These are phyloP conservation scores for Pituophis catenifer DNA, from an alignment of 2,113 vertebrate species.

Conservation along the genomic window DNA sequence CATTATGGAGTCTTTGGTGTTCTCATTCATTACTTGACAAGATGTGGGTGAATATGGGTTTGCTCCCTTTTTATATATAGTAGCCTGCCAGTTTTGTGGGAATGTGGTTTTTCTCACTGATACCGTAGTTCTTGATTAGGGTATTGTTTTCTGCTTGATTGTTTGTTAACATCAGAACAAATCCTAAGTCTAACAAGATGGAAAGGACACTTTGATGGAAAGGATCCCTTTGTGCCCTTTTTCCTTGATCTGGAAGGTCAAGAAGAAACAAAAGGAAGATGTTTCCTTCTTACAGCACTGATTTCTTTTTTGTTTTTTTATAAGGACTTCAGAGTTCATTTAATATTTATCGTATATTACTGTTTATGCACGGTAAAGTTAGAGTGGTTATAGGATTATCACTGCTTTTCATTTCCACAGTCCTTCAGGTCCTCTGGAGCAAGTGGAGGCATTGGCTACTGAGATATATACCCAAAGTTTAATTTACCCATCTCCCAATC, in stretches of 20 bases:
- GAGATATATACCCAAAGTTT: not conserved
- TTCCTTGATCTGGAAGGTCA: not conserved
- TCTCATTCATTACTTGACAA: too few species aligned
- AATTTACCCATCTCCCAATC: not conserved
- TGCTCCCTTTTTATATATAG: too few species aligned
- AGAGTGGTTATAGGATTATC: not conserved
- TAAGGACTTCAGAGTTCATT: not conserved
- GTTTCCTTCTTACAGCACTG: not conserved
- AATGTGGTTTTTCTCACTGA: not conserved
- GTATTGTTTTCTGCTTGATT: not conserved
- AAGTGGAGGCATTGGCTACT: not conserved
- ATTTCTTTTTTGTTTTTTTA: not conserved
- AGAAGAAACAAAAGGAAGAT: not conserved
- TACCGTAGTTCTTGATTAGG: not conserved
- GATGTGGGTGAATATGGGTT: too few species aligned
- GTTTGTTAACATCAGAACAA: not conserved
- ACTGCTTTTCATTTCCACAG: not conserved
- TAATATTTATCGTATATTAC: not conserved
- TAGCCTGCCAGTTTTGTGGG: not conserved
- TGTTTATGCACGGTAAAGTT: not conserved
- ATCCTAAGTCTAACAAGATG: not conserved
- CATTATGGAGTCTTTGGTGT: too few species aligned
- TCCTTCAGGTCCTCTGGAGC: not conserved
- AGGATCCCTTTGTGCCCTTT: not conserved
- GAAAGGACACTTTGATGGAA: not conserved